Evolutionary conservation across 2,888 invertebrate genomes (phyloP), one percentile per base, ranked within the genome.

Genomic region (Platycnemis pennipes): DNA sequence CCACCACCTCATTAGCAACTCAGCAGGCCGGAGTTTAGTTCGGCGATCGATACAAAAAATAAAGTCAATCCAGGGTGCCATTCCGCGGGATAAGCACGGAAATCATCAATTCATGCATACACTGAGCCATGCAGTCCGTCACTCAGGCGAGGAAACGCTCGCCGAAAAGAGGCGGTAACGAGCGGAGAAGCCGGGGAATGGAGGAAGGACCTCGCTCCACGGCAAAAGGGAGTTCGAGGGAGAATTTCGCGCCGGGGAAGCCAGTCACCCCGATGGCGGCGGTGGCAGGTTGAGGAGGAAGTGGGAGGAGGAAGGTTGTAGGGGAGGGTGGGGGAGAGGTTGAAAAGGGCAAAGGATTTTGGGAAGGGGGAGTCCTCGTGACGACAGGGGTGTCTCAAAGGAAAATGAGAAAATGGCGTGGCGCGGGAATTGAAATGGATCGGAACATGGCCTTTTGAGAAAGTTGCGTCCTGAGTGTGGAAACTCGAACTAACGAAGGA

Each of bases 361-460:
- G 49, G 49, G 49, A 11, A 19, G 49, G 19, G 19, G 49, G 49
- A 49, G 49, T 49, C 11, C 49, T 19, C 13, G 11, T 19, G 49
- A 49, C 26, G 63, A 19, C 63, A 37, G 2, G 8, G 31, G n/a
- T 8, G 77, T 77, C 77, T 77, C 77, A 37, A 77, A 77, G 77
- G 77, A 77, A 69, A 77, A 77, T 77, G 77, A 11, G 77, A 77
- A 77, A 77, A 77, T 63, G 44, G 63, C 45, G 44, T 91, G 91
- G 91, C 63, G 44, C 69, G 91, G 63, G 63, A 69, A 91, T 91
- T 91, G 91, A 69, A 91, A 91, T 91, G 69, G 91, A 91, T 91
- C 63, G 91, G 56, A 56, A 69, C 63, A 91, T 63, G n/a, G 44
- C 63, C 63, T 91, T 91, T 91, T 42, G 77, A 69, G 91, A 91